Percentiles rank a stretch among this genome's conserved stretches.
phyloP scores from a whole-genome alignment of 2,888 invertebrate genomes.

The Augiades crinisus region DNA sequence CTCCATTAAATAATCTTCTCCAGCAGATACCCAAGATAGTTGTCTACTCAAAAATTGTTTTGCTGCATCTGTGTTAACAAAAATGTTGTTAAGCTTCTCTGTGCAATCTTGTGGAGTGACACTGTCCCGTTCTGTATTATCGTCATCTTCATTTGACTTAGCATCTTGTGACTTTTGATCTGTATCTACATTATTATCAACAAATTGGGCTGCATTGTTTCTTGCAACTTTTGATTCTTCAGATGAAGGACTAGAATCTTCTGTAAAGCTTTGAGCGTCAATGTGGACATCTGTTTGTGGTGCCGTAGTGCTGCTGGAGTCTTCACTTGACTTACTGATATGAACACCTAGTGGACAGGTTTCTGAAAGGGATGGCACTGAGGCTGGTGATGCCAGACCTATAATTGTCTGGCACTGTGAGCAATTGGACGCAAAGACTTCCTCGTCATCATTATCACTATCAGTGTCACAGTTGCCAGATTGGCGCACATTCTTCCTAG shows the following conservation, averaged over 20 bases:
- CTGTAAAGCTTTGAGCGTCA: slow-evolving; percentile 77
- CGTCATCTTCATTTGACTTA: slow-evolving; percentile 43
- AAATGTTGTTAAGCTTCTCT: slow-evolving; percentile 83
- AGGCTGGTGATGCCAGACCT: slow-evolving; percentile 80
- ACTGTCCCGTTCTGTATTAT: slow-evolving; percentile 47
- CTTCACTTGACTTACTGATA: slow-evolving; percentile 82
- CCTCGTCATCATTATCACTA: slow-evolving; percentile 82
- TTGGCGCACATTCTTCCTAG: slow-evolving; percentile 80
- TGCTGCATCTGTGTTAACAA: slow-evolving; percentile 90
- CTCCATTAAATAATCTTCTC: slow-evolving; percentile 85
- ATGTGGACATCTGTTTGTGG: slow-evolving; percentile 80
- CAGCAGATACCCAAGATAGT: slow-evolving; percentile 86
- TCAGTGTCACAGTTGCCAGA: slow-evolving; percentile 81
- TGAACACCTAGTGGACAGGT: slow-evolving; percentile 83
- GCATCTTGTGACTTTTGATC: slow-evolving; percentile 47
- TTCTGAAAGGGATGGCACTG: slow-evolving; percentile 83
- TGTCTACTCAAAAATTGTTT: slow-evolving; percentile 88
- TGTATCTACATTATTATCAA: slow-evolving; percentile 41
- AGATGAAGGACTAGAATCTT: slow-evolving; percentile 80
- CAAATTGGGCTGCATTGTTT: slow-evolving; percentile 61
- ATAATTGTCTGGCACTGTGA: slow-evolving; percentile 83
- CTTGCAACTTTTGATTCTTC: slow-evolving; percentile 77
- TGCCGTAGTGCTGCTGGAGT: slow-evolving; percentile 82
- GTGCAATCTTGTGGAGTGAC: slow-evolving; percentile 50
- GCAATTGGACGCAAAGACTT: slow-evolving; percentile 84